Evolutionary conservation across 2,113 vertebrate genomes (phyloP), one percentile per base, ranked within the genome.

Genomic region (Heloderma charlesbogerti): DNA sequence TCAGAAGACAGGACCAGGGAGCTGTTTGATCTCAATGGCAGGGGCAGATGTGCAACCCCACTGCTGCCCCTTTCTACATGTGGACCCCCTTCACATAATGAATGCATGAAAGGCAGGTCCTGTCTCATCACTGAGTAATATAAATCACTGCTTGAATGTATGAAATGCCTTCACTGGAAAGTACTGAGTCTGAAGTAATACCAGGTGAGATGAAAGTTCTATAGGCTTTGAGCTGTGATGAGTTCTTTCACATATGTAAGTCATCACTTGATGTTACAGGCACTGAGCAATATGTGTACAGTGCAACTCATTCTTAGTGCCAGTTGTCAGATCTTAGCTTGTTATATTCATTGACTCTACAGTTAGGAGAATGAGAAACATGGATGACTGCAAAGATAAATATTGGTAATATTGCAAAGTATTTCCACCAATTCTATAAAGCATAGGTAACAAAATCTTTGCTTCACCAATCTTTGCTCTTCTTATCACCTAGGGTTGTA

Each of bases 341-440:
- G 60, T 18, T 80, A 27, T 86, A 3, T 60, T 86, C 83, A 75
- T 31, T 81, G 10, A 51, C 5, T 83, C 22, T 20, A 43, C 57
- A 60, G 57, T 93, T 90, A 45, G 75, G 40, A 78, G 40, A 43
- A 45, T 78, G 75, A 78, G n/a, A 75, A 75, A 40, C 22, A 75
- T 75, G n/a, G 37, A 78, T 29, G 40, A 45, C 25, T 45, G 40
- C 40, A 45, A 78, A 78, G 25, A 27, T 34, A 31, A 34, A 48
- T 48, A 48, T n/a, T n/a, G n/a, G n/a, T n/a, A n/a, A n/a, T n/a
- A n/a, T n/a, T n/a, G n/a, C n/a, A n/a, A n/a, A n/a, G n/a, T 43
- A 43, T 43, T 77, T 77, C 15, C 75, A 31, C 6, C 75, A 20
- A 25, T n/a, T 69, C 40, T 43, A 9, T 77, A 45, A 77, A 77